Evolutionary conservation across 2,888 invertebrate species (phyloP).

Genomic region (Oscheius onirici): DNA sequence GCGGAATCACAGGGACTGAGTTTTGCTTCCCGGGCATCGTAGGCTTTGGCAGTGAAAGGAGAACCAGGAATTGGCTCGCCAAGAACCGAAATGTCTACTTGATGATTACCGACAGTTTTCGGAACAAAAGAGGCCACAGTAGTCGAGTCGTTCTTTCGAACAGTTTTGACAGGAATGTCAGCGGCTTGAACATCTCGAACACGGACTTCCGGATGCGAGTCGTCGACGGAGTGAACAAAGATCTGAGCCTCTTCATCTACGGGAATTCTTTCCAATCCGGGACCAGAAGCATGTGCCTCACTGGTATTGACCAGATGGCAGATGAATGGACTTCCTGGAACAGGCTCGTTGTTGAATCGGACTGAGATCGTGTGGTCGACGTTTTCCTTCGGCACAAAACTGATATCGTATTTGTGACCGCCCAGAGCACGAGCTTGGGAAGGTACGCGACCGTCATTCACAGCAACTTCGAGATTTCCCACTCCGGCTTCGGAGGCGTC

Average conservation of each 20-base stretch:
- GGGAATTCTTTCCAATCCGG: conserved; percentile 80
- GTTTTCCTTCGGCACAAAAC: conserved; percentile 68
- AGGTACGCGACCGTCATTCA: conserved; percentile 95
- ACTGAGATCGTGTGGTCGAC: conserved; percentile 69
- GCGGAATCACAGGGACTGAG: conserved; percentile 86
- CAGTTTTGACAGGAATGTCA: conserved; percentile 57
- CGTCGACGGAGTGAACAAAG: conserved; percentile 37
- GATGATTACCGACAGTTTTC: conserved; percentile 78
- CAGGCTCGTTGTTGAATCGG: conserved; percentile 75
- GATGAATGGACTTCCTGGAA: conserved; percentile 88
- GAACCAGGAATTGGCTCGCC: conserved; percentile 69
- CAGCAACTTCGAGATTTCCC: conserved; percentile 96
- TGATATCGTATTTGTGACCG: conserved; percentile 76
- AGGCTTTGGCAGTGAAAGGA: conserved; percentile 73
- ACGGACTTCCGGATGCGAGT: conserved; percentile 44
- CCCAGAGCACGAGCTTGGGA: conserved; percentile 96
- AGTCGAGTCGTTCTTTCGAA: conserved; percentile 46
- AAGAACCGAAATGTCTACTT: conserved; percentile 58
- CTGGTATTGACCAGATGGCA: conserved; percentile 83
- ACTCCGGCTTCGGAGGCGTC: conserved; percentile 98
- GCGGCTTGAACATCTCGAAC: conserved; percentile 64
- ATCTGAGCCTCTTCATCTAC: conserved; percentile 78
- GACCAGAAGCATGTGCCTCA: conserved; percentile 79
- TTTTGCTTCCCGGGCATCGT: conserved; percentile 91
- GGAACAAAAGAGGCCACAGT: conserved; percentile 81